A percentile compares a stretch with the other conserved stretches of the same genome.
Evolutionary conservation across 2,113 vertebrate species (phyloP).

Genomic region (Peromyscus californicus): DNA sequence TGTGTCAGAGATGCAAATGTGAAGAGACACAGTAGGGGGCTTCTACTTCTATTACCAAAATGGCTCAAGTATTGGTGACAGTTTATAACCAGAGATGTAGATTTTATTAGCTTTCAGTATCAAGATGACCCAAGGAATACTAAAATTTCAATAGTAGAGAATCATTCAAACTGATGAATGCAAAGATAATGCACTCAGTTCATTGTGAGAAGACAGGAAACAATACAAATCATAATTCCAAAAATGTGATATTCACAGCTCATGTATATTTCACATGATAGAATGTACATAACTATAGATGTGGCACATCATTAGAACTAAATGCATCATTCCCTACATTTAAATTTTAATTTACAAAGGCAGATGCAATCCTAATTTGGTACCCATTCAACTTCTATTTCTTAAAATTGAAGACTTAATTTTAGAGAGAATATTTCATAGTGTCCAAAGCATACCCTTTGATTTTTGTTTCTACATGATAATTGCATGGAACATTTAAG

Average conservation of each 20-base stretch:
- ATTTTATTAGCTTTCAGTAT: conserved; percentile 78
- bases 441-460: background rate
- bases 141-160: conserved; percentile 29
- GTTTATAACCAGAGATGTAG: conserved; percentile 71
- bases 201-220: conserved; percentile 11
- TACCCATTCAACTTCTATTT: background rate
- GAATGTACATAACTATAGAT: background rate
- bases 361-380: conserved; percentile 3
- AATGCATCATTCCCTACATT: background rate
- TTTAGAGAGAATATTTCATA: background rate
- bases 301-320: background rate
- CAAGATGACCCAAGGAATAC: conserved; percentile 33
- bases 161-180: background rate
- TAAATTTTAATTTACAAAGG: conserved; percentile 37
- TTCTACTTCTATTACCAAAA: conserved; percentile 72
- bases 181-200: conserved; percentile 4
- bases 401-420: conserved; percentile 22
- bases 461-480: conserved; percentile 10
- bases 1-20: conserved; percentile 72
- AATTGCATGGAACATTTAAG: background rate
- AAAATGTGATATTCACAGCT: background rate
- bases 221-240: background rate
- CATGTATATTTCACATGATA: background rate
- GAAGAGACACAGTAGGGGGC: conserved; percentile 49
- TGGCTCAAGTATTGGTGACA: conserved; percentile 32